Percentiles rank a stretch among this genome's conserved stretches.
phyloP scores from a whole-genome alignment of 2,797 vertebrate genomes.

The Xiphorhynchus erythropygius region DNA sequence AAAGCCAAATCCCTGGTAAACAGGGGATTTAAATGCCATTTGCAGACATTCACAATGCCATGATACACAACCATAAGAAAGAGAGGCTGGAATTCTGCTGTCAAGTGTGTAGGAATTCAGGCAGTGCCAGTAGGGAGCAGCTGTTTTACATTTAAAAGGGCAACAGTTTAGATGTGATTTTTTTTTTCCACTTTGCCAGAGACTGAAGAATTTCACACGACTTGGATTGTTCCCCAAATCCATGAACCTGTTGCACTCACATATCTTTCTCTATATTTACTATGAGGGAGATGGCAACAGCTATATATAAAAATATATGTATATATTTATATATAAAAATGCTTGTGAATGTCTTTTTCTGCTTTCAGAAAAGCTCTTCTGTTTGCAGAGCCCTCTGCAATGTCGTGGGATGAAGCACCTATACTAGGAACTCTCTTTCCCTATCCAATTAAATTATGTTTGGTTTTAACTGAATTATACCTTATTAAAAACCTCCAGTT shows the following conservation, averaged over 20 bases:
- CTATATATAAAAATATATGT: background rate
- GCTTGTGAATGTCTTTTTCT: background rate
- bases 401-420: background rate
- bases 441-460: background rate
- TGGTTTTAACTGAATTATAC: background rate
- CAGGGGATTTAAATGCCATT: background rate
- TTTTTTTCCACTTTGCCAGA: constrained; percentile 16
- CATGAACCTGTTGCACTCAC: constrained; percentile 34
- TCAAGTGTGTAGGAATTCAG: constrained; percentile 15
- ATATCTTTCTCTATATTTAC: constrained; percentile 47
- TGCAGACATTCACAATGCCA: background rate
- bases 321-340: background rate
- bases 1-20: background rate
- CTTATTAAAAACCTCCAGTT: background rate
- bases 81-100: background rate
- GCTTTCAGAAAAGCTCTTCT: background rate
- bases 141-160: constrained; percentile 38
- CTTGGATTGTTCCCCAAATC: background rate
- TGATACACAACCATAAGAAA: background rate
- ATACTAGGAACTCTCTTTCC: background rate
- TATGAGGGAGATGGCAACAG: constrained; percentile 6
- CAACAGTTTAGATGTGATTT: constrained; percentile 24
- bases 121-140: constrained; percentile 34
- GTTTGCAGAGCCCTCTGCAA: background rate
- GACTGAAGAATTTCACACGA: constrained; percentile 20